Conservation (phyloP, 2,113 vertebrate species). For the Oryzias melastigma region DNA sequence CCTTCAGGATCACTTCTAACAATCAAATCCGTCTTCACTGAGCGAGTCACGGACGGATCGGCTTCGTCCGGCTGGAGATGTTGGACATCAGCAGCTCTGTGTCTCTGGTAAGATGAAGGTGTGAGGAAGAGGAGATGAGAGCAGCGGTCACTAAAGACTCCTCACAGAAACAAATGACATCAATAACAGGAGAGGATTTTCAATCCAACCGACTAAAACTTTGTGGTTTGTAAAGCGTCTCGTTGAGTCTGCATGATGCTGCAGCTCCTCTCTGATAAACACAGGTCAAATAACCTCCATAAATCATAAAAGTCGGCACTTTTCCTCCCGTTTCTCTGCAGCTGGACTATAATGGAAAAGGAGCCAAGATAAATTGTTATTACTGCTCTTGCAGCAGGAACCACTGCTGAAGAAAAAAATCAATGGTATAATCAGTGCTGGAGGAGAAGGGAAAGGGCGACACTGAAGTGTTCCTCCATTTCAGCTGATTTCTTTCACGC, state of each 20-base stretch:
- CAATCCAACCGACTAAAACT: no score
- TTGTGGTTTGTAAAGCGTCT: no score
- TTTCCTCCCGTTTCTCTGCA: slow-evolving; percentile 67
- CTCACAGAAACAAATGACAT: no score
- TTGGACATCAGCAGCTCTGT: slow-evolving; percentile 55
- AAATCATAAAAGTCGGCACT: slow-evolving; percentile 75
- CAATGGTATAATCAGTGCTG: slow-evolving; percentile 77
- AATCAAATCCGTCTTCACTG: slow-evolving; percentile 70
- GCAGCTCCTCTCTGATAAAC: slow-evolving; percentile 74
- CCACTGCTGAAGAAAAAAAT: slow-evolving; percentile 65
- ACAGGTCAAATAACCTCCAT: slow-evolving; percentile 75
- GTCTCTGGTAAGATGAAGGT: slow-evolving; percentile 25
- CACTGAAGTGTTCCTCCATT: slow-evolving; percentile 71
- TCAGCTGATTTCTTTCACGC: slow-evolving; percentile 64
- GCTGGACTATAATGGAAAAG: slow-evolving; percentile 74
- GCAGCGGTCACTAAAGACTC: slow-evolving; percentile 36
- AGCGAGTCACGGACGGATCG: slow-evolving; percentile 52
- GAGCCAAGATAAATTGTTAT: slow-evolving; percentile 79
- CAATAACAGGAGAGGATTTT: no score
- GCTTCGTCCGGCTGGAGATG: slow-evolving; percentile 55
- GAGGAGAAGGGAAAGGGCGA: slow-evolving; percentile 69
- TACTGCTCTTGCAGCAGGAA: slow-evolving; percentile 69
- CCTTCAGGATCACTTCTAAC: no score
- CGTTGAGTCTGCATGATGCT: slow-evolving; percentile 62
- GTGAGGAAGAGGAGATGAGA: slow-evolving; percentile 62